Base-by-base conservation (phyloP, 1,140 invertebrate species). In the Calycopis cecrops region DNA sequence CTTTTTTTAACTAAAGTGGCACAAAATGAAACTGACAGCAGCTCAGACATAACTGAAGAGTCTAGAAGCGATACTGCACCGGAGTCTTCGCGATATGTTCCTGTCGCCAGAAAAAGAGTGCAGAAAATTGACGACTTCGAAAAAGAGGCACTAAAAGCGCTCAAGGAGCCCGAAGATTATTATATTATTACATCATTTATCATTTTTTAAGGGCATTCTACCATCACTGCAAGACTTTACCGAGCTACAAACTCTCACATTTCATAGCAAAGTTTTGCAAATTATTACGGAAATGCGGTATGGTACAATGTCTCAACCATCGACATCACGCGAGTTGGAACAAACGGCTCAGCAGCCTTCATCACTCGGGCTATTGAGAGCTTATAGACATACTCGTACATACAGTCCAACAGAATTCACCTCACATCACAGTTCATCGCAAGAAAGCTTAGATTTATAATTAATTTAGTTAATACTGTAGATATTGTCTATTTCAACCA, bases 181-280 rank as follows among this genome's bases (percentile, higher is more conserved):
- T 16, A 48, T 8, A 28, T 48, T 8, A 10, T 1, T 1, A n/a
- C n/a, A n/a, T n/a, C n/a, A n/a, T n/a, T n/a, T n/a, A n/a, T n/a
- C n/a, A n/a, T 48, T 48, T 21, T 48, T 48, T 33, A 48, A 48
- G 17, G 9, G 50, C 14, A 40, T 52, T 51, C 40, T 52, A 35
- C 50, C 35, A 21, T 52, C 50, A 12, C 18, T 52, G 7, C 2
- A 40, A 6, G 35, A 42, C n/a, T 52, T 40, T 28, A 52, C 35
- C n/a, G 35, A 51, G 11, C 35, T 51, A 16, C 34, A 51, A 16
- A 52, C 35, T 40, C 11, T 52, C 33, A 52, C 50, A 7, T 52
- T 52, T 14, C 50, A 52, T 18, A 52, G 34, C 28, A 52, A 40
- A 52, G 35, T 52, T 8, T 40, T 48, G 35, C 35, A 52, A 21